phyloP scores from a whole-genome alignment of 2,113 vertebrate genomes.

The Nerophis ophidion region DNA sequence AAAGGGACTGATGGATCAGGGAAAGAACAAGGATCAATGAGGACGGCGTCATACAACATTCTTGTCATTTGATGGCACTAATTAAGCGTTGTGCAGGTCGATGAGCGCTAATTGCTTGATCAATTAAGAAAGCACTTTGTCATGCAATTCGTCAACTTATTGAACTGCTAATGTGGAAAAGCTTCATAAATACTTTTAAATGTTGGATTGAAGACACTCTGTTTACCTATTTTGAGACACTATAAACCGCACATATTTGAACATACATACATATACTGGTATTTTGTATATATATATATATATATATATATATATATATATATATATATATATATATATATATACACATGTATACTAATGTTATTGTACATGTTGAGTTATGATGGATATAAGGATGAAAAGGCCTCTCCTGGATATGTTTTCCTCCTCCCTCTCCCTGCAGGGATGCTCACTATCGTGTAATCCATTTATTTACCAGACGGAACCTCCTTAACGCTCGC shows the following conservation, averaged over 20 bases:
- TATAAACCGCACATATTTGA: too few species aligned
- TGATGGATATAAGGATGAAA: neutral
- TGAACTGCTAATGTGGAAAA: too few species aligned
- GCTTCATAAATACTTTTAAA: too few species aligned
- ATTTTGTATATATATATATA: too few species aligned
- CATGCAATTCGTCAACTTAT: too few species aligned
- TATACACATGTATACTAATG: too few species aligned
- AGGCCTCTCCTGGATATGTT: neutral
- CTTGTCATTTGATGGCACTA: constrained; percentile 42
- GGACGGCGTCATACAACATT: constrained; percentile 20
- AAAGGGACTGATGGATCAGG: too few species aligned
- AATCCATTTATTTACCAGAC: constrained; percentile 49
- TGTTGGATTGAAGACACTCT: too few species aligned
- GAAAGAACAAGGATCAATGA: constrained; percentile 37
- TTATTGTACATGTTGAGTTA: neutral
- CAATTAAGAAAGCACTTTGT: constrained; percentile 4
- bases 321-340: too few species aligned
- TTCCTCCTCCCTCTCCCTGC: constrained; percentile 25
- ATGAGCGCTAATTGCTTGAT: constrained; percentile 38
- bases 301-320: too few species aligned
- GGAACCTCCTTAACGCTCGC: constrained; percentile 48
- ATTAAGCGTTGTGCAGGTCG: constrained; percentile 51
- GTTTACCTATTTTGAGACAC: too few species aligned
- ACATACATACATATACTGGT: too few species aligned
- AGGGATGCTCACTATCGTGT: constrained; percentile 51